These are phyloP conservation scores for Hylomyscus alleni DNA, from an alignment of 2,797 vertebrate genomes.

Conservation along the genomic window DNA sequence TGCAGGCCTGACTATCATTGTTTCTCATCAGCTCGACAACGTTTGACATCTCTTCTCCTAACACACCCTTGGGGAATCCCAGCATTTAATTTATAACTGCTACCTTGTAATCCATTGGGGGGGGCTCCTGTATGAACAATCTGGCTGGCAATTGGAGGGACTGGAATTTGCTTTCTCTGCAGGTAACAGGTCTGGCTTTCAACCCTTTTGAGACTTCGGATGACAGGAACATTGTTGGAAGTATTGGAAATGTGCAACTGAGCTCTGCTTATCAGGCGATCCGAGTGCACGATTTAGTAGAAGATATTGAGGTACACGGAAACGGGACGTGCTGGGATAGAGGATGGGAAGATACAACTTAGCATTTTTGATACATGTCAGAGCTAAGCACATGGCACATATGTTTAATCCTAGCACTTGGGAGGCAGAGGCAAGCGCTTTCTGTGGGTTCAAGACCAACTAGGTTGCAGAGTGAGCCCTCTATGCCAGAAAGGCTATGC, in stretches of 20 bases:
- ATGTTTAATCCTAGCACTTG: not conserved
- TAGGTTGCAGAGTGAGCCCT: not conserved
- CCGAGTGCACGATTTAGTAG: slow-evolving; percentile 58
- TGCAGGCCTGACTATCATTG: slow-evolving; percentile 23
- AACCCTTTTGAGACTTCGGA: slow-evolving; percentile 81
- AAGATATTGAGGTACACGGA: slow-evolving; percentile 79
- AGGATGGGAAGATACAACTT: not conserved
- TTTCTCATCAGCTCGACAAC: not conserved
- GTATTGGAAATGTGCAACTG: slow-evolving; percentile 73
- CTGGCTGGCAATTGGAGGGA: not conserved
- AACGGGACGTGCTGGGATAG: not conserved
- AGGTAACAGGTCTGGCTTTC: slow-evolving; percentile 82
- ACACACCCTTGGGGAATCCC: not conserved
- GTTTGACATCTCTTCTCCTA: not conserved
- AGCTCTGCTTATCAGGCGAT: slow-evolving; percentile 43
- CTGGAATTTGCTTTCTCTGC: not conserved
- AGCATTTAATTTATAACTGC: slow-evolving; percentile 38
- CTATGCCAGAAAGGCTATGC: not conserved
- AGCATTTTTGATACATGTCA: not conserved
- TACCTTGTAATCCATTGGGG: not conserved
- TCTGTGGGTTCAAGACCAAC: not conserved
- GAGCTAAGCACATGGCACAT: not conserved
- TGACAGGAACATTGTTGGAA: slow-evolving; percentile 67
- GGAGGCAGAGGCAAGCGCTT: not conserved
- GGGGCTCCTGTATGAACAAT: not conserved